These are phyloP conservation scores for Felis catus DNA, from an alignment of 2,113 vertebrate genomes.

Conservation along the genomic window F.catus_Fca126_mat1.0 CM031419.1:114587501-114588000, in stretches of 20 bases:
- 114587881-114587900: neutral
- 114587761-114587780: neutral
- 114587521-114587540: neutral
- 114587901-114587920: neutral
- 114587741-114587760: too few species aligned
- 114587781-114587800: neutral
- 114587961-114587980: neutral
- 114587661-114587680: neutral
- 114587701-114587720: neutral
- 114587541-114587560: neutral
- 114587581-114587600: neutral
- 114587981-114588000: neutral
- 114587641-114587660: neutral
- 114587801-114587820: neutral
- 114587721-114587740: neutral
- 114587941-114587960: neutral
- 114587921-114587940: rapidly evolving
- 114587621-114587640: neutral
- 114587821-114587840: neutral
- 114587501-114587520: neutral
- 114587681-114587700: neutral
- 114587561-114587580: neutral
- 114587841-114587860: neutral
- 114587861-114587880: neutral
- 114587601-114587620: neutral